Evolutionary conservation across 2,888 invertebrate genomes (phyloP).

Genomic region (Tetheella fluctuosa): DNA sequence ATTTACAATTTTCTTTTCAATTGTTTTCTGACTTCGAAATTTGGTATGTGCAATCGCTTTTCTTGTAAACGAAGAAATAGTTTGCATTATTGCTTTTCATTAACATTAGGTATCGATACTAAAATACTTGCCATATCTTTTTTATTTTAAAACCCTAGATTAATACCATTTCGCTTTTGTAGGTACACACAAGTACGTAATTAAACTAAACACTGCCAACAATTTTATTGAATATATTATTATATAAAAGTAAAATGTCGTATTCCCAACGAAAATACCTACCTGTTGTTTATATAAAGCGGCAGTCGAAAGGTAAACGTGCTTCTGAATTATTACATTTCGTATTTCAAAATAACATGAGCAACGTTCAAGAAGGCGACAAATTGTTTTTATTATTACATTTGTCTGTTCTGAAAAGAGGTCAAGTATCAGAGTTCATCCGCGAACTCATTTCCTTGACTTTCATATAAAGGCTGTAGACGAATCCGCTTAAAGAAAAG

Average conservation of each 20-base stretch:
- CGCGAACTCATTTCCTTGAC: slow-evolving; percentile 75
- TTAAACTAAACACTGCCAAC: slow-evolving; percentile 4
- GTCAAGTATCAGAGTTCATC: slow-evolving; percentile 69
- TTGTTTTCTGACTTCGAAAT: too few species aligned
- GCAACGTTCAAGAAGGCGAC: slow-evolving; percentile 31
- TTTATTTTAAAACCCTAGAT: too few species aligned
- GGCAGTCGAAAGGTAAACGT: slow-evolving; percentile 9
- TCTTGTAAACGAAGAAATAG: too few species aligned
- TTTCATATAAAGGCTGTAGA: slow-evolving; percentile 70
- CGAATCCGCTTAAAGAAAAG: slow-evolving; percentile 77
- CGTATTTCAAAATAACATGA: background rate
- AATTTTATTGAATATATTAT: slow-evolving; percentile 8
- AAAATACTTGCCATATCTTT: too few species aligned
- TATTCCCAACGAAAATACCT: slow-evolving; percentile 4
- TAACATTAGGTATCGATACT: too few species aligned
- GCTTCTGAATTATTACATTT: slow-evolving; percentile 6
- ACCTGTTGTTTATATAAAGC: slow-evolving; percentile 1
- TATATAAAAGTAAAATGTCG: background rate
- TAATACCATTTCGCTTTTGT: too few species aligned
- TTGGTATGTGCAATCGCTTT: too few species aligned
- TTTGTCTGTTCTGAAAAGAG: slow-evolving; percentile 59
- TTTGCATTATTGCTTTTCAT: too few species aligned
- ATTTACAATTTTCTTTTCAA: slow-evolving; percentile 44
- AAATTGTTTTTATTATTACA: slow-evolving; percentile 58
- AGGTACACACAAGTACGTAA: slow-evolving; percentile 16